Conservation (phyloP, 2,113 vertebrate species). For the Labeo rohita region DNA sequence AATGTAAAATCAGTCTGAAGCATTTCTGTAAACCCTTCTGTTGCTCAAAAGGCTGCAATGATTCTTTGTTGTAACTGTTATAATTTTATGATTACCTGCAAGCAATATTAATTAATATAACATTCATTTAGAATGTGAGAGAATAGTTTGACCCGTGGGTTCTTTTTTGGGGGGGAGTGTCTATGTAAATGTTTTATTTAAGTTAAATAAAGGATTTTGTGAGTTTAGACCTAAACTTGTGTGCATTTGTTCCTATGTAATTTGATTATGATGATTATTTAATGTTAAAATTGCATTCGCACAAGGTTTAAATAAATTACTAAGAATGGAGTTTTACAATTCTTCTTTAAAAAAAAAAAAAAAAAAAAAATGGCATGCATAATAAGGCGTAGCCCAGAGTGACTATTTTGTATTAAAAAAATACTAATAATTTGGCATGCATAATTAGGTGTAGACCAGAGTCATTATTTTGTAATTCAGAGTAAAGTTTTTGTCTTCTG, state of each 20-base stretch:
- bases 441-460: background rate
- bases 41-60: background rate
- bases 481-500: background rate
- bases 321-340: background rate
- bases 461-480: background rate
- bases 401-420: background rate
- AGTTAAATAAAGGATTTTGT: background rate
- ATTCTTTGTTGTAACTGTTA: background rate
- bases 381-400: background rate
- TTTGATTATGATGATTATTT: background rate
- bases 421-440: background rate
- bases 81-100: conserved; percentile 16
- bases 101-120: conserved; percentile 2
- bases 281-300: background rate
- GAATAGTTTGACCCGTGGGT: background rate
- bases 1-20: background rate
- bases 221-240: background rate
- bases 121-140: conserved; percentile 2
- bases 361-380: background rate
- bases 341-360: background rate
- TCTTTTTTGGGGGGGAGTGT: background rate
- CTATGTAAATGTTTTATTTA: conserved; percentile 26
- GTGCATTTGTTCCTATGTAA: background rate
- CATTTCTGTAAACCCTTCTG: background rate
- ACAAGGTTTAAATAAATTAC: background rate